phyloP scores from a whole-genome alignment of 2,888 invertebrate species.

The Heliconius cydno region DNA sequence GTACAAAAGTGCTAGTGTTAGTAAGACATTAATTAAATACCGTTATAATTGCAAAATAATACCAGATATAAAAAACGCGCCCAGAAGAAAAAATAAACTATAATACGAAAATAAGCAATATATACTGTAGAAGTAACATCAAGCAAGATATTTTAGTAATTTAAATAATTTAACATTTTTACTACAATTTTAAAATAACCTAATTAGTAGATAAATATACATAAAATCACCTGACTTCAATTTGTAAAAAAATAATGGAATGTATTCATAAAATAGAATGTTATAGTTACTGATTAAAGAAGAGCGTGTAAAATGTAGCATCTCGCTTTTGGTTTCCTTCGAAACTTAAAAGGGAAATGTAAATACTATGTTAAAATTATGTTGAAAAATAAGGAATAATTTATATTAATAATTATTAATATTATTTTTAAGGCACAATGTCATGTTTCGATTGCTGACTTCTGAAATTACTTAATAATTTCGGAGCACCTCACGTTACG shows the following conservation, averaged over 20 bases:
- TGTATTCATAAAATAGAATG: background rate
- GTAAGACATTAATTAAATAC: background rate
- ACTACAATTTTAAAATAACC: background rate
- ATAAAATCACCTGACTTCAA: background rate
- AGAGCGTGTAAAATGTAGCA: slow-evolving; percentile 46
- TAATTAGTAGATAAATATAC: background rate
- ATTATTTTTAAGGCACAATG: slow-evolving; percentile 48
- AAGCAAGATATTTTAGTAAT: slow-evolving; percentile 4
- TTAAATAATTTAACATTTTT: background rate
- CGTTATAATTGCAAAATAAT: background rate
- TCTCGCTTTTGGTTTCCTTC: slow-evolving; percentile 72
- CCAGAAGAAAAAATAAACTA: background rate
- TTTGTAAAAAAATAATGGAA: slow-evolving; percentile 8
- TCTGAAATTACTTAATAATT: slow-evolving; percentile 54
- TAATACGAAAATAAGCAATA: background rate
- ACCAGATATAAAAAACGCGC: background rate
- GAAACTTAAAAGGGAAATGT: slow-evolving; percentile 73
- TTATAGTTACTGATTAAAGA: background rate
- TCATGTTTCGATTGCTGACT: slow-evolving; percentile 48
- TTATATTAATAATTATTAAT: slow-evolving; percentile 26
- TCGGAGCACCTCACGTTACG: slow-evolving; percentile 52
- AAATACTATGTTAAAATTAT: slow-evolving; percentile 23
- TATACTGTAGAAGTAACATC: background rate
- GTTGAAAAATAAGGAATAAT: background rate
- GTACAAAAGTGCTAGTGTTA: background rate